phyloP scores from a whole-genome alignment of 2,888 invertebrate genomes.

The Tetropium fuscum region DNA sequence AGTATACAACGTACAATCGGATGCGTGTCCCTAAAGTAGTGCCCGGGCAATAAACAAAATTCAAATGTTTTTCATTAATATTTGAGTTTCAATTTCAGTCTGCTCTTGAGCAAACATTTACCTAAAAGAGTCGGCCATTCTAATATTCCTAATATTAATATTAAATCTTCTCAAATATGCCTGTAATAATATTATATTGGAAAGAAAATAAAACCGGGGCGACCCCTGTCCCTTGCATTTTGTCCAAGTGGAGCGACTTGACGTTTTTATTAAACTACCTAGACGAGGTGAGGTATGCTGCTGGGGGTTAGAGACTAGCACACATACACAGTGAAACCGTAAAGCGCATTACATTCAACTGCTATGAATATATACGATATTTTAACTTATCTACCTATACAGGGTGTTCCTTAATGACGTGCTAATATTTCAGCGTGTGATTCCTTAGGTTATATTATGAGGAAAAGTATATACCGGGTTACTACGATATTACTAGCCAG shows the following conservation, averaged over 20 bases:
- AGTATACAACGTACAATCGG: no score
- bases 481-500: no score
- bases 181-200: conserved; percentile 35
- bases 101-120: conserved; percentile 44
- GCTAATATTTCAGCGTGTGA: no score
- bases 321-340: conserved; percentile 35
- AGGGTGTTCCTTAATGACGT: no score
- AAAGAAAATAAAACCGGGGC: conserved; percentile 34
- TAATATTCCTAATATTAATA: conserved; percentile 47
- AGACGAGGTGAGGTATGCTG: conserved; percentile 54
- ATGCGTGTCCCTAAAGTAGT: conserved; percentile 8
- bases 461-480: no score
- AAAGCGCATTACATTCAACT: background rate
- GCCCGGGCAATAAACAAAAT: conserved; percentile 20
- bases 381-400: no score
- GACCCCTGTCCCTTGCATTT: conserved; percentile 35
- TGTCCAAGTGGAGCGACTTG: conserved; percentile 49
- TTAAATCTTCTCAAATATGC: conserved; percentile 40
- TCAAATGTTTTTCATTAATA: conserved; percentile 35
- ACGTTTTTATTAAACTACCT: conserved; percentile 60
- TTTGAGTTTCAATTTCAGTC: conserved; percentile 40
- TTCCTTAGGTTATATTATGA: no score
- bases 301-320: conserved; percentile 46
- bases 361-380: background rate
- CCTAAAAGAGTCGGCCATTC: conserved; percentile 43